Conservation (phyloP, 1,140 invertebrate genomes). For the Orchesella cincta region DNA sequence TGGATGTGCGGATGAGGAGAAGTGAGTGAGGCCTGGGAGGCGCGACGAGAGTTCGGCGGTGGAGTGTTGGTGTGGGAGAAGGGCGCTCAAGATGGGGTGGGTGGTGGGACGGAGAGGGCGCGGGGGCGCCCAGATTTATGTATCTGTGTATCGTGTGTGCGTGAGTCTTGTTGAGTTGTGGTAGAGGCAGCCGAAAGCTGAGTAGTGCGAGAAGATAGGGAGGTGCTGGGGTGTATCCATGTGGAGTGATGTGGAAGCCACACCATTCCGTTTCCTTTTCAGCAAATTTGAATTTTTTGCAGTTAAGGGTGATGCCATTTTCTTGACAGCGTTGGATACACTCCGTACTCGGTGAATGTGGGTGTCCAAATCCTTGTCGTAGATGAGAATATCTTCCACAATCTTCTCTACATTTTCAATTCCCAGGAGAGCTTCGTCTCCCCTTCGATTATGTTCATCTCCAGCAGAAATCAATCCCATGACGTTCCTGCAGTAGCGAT, state of each 20-base stretch:
- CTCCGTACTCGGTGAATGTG: neutral
- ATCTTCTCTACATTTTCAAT: neutral
- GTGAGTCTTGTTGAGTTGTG: neutral
- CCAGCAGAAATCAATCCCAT: slow-evolving; percentile 14
- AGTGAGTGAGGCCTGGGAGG: neutral
- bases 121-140: neutral
- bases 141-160: too few species aligned
- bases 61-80: neutral
- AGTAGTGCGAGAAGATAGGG: neutral
- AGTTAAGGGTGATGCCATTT: neutral
- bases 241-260: neutral
- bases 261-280: neutral
- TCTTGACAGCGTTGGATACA: slow-evolving; percentile 1
- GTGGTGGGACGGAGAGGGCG: neutral
- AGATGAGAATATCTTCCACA: slow-evolving; percentile 9
- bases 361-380: neutral
- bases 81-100: neutral
- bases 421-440: slow-evolving; percentile 5
- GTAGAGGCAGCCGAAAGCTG: neutral
- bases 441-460: slow-evolving; percentile 9
- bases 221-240: neutral
- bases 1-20: too few species aligned
- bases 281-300: neutral
- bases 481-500: slow-evolving; percentile 47
- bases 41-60: neutral